Conservation (phyloP, 2,797 vertebrate species). For the Brachymystax lenok region DNA sequence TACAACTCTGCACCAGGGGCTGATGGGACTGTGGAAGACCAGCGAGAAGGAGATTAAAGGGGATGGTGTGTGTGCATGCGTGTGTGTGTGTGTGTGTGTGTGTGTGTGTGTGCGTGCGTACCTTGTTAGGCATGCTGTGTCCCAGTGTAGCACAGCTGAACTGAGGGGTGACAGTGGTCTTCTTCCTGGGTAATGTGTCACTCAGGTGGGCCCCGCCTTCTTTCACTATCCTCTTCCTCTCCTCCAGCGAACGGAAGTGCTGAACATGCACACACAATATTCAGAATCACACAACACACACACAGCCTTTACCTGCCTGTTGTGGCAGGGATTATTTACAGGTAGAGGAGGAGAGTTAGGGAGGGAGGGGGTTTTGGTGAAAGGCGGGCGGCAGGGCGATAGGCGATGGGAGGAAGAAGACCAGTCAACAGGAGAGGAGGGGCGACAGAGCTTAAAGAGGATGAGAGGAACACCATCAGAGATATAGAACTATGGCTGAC, state of each 20-base stretch:
- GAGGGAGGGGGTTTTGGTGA: conserved; percentile 85
- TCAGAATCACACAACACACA: conserved; percentile 23
- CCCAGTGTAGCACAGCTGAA: conserved; percentile 88
- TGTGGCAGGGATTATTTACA: conserved; percentile 88
- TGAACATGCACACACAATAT: conserved; percentile 62
- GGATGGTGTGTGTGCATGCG: not conserved
- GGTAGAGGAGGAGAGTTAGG: conserved; percentile 89
- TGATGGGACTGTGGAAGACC: conserved; percentile 78
- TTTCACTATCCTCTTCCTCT: conserved; percentile 85
- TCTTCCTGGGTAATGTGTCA: conserved; percentile 92
- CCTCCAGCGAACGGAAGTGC: conserved; percentile 92
- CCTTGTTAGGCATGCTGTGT: conserved; percentile 80
- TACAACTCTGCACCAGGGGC: conserved; percentile 90
- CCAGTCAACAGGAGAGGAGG: conserved; percentile 80
- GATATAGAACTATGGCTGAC: conserved; percentile 19
- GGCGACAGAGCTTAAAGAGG: conserved; percentile 64
- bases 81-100: not conserved
- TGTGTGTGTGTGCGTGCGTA: conserved; percentile 45
- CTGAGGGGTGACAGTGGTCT: conserved; percentile 73
- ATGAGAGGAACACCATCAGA: not conserved
- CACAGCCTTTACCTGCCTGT: conserved; percentile 85
- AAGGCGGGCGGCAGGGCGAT: conserved; percentile 75
- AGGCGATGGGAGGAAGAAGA: conserved; percentile 71
- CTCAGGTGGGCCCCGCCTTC: conserved; percentile 85
- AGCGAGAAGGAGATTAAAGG: not conserved